Evolutionary conservation across 1,140 invertebrate genomes (phyloP).

Genomic region (Neuroterus valhalla): DNA sequence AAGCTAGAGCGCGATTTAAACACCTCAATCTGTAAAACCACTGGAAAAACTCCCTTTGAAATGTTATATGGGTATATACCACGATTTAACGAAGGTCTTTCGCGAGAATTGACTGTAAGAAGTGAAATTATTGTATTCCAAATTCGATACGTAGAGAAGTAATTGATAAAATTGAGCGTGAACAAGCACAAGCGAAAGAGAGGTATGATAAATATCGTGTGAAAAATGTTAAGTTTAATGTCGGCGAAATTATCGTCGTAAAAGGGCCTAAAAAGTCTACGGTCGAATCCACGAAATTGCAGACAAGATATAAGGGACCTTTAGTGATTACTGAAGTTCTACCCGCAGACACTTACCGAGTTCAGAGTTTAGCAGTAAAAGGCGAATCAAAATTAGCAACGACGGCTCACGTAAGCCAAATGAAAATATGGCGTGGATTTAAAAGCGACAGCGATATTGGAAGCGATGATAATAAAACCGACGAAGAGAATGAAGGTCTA

Average conservation of each 20-base stretch:
- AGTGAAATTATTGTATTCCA: neutral
- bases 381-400: too few species aligned
- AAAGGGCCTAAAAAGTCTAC: neutral
- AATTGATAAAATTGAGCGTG: neutral
- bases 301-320: slow-evolving; percentile 15
- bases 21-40: neutral
- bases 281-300: slow-evolving; percentile 14
- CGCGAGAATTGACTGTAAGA: neutral
- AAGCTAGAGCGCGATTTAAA: slow-evolving; percentile 1
- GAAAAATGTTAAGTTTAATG: neutral
- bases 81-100: neutral
- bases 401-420: too few species aligned
- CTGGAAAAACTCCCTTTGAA: neutral
- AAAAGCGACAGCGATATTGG: too few species aligned
- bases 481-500: too few species aligned
- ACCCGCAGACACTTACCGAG: neutral
- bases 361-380: too few species aligned
- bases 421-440: too few species aligned
- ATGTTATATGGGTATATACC: neutral
- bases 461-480: too few species aligned
- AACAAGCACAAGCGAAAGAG: neutral
- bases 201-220: neutral
- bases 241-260: neutral
- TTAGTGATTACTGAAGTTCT: slow-evolving; percentile 16
- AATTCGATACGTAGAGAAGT: neutral